Evolutionary conservation across 2,888 invertebrate genomes (phyloP), one percentile per base, ranked within the genome.

Genomic region (Papilio elwesi): DNA sequence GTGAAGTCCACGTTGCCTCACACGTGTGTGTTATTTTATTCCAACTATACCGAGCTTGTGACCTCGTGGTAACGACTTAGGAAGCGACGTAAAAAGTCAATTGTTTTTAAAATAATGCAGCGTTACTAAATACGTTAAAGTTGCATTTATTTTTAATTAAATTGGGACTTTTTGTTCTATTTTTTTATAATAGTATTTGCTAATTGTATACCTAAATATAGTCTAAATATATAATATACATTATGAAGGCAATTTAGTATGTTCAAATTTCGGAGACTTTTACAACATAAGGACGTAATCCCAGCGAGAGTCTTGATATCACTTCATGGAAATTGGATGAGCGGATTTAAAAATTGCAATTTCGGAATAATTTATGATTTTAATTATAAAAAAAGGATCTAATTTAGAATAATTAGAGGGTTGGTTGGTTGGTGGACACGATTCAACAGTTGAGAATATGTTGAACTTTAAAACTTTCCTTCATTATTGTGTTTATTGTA

Each of bases 71-170:
- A 52, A 66, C 66, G 43, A 47, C 48, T 65, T 36, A 65, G 65
- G 55, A 71, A 66, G 65, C 57, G n/a, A 55, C 11, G 47, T 36
- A 64, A 70, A 70, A 70, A 69, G 51, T 69, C 36, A 53, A 70
- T 53, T 47, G 68, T 49, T 68, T 59, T 68, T 59, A 59, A 68
- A 59, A 68, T 66, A 51, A 26, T 66, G 7, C 48, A 16, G 16
- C 3, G 16, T 64, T 47, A 13, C 12, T 48, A 64, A 9, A 26
- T 12, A 13, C 3, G 11, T 49, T 49, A 49, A 47, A 7, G 47
- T 55, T 55, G n/a, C 26, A 10, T 53, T 57, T 57, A 0, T 26
- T 9, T 57, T 57, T 16, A 47, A 38, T 55, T 12, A 6, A 55
- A 16, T 55, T n/a, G 9, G n/a, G 52, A 52, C 8, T 52, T 15